These are phyloP conservation scores for Melolontha melolontha DNA, from an alignment of 2,888 invertebrate genomes.

Conservation along the genomic window DNA sequence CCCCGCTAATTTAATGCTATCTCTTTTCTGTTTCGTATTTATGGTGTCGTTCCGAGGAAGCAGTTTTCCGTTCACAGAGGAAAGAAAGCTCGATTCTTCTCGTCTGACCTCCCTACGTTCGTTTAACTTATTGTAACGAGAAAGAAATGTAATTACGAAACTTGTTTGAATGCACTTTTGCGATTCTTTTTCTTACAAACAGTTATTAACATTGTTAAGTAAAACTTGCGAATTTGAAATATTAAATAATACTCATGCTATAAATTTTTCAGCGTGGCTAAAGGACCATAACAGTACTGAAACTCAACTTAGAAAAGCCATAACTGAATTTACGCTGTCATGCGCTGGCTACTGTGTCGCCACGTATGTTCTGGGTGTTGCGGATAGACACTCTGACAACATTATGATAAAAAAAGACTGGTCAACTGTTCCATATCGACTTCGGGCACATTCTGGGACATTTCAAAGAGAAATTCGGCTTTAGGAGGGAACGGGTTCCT, in stretches of 20 bases:
- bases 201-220: too few species aligned
- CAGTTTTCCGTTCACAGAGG: conserved; percentile 1
- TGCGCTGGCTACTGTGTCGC: conserved; percentile 99
- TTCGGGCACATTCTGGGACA: conserved; percentile 94
- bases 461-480: conserved; percentile 95
- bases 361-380: conserved; percentile 94
- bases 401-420: conserved; percentile 88
- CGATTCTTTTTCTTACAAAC: background rate
- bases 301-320: conserved; percentile 84
- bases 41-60: conserved; percentile 2
- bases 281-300: conserved; percentile 84
- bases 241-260: too few species aligned
- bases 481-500: conserved; percentile 92
- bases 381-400: conserved; percentile 97
- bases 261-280: conserved; percentile 78
- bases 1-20: conserved; percentile 24
- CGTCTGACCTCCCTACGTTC: background rate
- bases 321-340: conserved; percentile 94
- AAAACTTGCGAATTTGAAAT: too few species aligned
- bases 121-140: background rate
- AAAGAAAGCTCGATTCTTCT: background rate
- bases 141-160: conserved; percentile 7
- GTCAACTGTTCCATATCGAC: conserved; percentile 91
- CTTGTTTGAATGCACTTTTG: background rate
- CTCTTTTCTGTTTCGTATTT: conserved; percentile 14